A percentile compares a stretch with the other conserved stretches of the same genome.
Conservation (phyloP, 2,113 vertebrate species). For the Apteryx owenii region DNA sequence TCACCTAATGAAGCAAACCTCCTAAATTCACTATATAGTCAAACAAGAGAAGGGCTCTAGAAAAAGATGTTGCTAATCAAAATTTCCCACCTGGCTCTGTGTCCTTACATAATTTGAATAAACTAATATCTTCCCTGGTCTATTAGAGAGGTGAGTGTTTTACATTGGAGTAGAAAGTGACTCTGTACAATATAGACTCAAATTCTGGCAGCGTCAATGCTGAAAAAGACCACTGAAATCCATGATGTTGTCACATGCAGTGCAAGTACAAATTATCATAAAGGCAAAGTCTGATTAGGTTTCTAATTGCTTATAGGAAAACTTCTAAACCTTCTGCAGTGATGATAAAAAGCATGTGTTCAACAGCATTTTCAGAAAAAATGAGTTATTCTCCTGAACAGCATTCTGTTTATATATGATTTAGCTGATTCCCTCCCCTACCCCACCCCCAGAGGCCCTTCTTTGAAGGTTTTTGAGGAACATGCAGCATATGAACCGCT, state of each 20-base stretch:
- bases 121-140: background rate
- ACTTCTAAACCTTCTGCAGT: background rate
- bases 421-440: background rate
- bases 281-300: background rate
- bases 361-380: background rate
- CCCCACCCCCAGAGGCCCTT: background rate
- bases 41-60: background rate
- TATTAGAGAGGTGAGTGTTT: background rate
- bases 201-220: background rate
- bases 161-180: background rate
- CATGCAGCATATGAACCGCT: background rate
- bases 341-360: background rate
- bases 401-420: background rate
- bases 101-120: background rate
- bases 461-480: slow-evolving; percentile 18
- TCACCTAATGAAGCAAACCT: background rate
- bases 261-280: background rate
- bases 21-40: background rate
- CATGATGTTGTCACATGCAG: background rate
- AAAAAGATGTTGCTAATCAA: background rate
- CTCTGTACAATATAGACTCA: background rate
- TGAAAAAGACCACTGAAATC: background rate
- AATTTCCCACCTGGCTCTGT: background rate
- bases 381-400: background rate
- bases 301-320: background rate